Conservation (phyloP, 2,888 invertebrate genomes). For the Muscina levida region DNA sequence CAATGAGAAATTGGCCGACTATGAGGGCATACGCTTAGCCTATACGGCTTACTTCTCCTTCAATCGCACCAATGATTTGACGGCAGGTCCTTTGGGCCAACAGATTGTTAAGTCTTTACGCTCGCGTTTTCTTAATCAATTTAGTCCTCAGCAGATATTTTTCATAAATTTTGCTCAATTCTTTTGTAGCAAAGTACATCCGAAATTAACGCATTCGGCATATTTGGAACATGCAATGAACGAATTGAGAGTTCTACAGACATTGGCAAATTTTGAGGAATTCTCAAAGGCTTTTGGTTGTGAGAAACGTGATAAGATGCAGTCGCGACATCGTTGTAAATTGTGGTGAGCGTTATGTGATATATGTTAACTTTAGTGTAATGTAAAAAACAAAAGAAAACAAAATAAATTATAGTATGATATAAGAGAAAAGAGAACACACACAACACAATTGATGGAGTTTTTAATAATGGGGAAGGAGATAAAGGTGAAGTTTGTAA, state of each 20-base stretch:
- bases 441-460: too few relatives aligned
- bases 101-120: constrained; percentile 61
- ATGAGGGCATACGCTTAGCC: constrained; percentile 75
- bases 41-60: constrained; percentile 73
- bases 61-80: constrained; percentile 52
- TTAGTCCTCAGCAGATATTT: constrained; percentile 74
- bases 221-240: constrained; percentile 74
- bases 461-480: too few relatives aligned
- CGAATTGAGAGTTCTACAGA: constrained; percentile 75
- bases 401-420: neutral
- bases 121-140: constrained; percentile 70
- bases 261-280: constrained; percentile 76
- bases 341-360: constrained; percentile 71
- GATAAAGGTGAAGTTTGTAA: neutral
- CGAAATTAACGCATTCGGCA: constrained; percentile 66
- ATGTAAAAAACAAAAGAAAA: neutral
- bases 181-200: constrained; percentile 75
- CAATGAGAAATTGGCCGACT: constrained; percentile 76
- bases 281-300: constrained; percentile 74
- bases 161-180: constrained; percentile 77
- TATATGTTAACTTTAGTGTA: too few relatives aligned
- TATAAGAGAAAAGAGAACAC: too few relatives aligned
- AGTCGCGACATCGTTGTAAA: constrained; percentile 73
- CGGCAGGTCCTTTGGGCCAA: neutral
- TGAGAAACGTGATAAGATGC: constrained; percentile 74